These are phyloP conservation scores for Apis dorsata DNA, from an alignment of 1,140 invertebrate genomes.

Conservation along the genomic window DNA sequence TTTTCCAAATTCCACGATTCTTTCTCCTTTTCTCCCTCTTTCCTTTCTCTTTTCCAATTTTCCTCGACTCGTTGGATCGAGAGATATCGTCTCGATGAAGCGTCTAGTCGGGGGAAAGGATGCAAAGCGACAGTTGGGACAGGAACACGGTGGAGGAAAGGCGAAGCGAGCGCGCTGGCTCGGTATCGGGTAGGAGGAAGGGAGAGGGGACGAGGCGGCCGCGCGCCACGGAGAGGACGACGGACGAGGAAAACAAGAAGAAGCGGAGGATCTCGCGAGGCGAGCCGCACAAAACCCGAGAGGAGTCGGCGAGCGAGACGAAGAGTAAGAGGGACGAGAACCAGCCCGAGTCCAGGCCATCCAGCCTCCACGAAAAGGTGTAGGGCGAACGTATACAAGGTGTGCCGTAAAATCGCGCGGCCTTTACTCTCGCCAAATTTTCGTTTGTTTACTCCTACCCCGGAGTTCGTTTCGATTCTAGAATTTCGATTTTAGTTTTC, in stretches of 20 bases:
- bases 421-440: too few species aligned
- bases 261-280: constrained; percentile 48
- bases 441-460: too few species aligned
- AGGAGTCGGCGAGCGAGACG: constrained; percentile 49
- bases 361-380: constrained; percentile 55
- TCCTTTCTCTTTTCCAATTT: too few species aligned
- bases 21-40: too few species aligned
- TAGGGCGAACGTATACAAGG: constrained; percentile 49
- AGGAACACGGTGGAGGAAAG: constrained; percentile 48
- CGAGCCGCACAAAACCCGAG: constrained; percentile 60
- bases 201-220: neutral
- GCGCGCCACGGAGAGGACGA: neutral
- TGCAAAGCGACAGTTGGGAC: constrained; percentile 47
- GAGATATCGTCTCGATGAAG: neutral
- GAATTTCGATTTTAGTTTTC: neutral
- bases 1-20: too few species aligned
- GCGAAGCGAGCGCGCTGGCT: neutral
- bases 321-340: constrained; percentile 55
- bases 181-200: neutral
- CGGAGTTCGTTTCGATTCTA: too few species aligned
- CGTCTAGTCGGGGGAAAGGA: constrained; percentile 45
- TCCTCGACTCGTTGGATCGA: too few species aligned
- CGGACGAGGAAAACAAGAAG: constrained; percentile 54
- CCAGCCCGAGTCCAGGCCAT: constrained; percentile 59
- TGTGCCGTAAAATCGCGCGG: constrained; percentile 48